phyloP scores from a whole-genome alignment of 2,797 vertebrate species.

The Loriculus beryllinus region DNA sequence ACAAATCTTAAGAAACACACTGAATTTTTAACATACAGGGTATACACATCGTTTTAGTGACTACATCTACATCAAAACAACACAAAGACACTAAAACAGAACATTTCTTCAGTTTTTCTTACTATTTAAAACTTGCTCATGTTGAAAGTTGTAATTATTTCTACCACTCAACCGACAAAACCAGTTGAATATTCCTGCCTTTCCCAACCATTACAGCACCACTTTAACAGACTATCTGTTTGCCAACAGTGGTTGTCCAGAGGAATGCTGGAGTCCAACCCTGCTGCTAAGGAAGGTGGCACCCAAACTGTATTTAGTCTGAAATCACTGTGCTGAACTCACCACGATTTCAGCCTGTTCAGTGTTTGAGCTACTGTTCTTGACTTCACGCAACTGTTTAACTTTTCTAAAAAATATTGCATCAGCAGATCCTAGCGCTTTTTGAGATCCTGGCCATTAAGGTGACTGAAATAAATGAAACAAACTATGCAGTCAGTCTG shows the following conservation, averaged over 20 bases:
- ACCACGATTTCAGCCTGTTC: background rate
- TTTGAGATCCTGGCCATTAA: background rate
- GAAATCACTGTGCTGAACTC: background rate
- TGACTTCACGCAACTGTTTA: background rate
- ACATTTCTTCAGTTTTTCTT: background rate
- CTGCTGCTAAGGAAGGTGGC: background rate
- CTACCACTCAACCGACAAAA: background rate
- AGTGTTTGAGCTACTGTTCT: background rate
- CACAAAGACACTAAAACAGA: background rate
- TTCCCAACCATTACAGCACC: background rate
- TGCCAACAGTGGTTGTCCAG: background rate
- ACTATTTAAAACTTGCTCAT: background rate
- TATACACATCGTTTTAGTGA: background rate
- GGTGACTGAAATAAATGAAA: background rate
- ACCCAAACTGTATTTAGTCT: background rate
- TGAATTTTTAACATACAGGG: background rate
- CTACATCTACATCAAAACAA: background rate
- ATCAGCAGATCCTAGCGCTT: background rate
- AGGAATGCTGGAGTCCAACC: background rate
- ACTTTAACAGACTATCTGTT: background rate
- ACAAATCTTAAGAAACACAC: background rate
- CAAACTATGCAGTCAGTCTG: background rate
- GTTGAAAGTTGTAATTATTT: background rate
- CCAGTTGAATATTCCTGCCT: background rate
- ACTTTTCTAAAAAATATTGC: background rate